Percentiles rank a stretch among this genome's conserved stretches.
Evolutionary conservation across 2,113 vertebrate species (phyloP).

Genomic region (Erinaceus europaeus): DNA sequence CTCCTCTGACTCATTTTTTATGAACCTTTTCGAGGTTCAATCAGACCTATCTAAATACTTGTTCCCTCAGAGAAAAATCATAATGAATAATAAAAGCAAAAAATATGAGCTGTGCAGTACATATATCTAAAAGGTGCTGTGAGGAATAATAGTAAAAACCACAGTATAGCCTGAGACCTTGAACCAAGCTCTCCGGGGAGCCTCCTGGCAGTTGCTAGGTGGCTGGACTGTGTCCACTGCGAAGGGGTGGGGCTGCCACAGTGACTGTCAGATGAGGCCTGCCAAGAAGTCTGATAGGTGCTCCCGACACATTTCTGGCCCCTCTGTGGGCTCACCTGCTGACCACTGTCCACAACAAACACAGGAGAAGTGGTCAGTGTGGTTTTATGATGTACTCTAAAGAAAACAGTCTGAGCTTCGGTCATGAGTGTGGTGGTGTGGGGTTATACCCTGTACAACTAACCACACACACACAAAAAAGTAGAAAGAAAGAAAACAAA

Average conservation of each 20-base stretch:
- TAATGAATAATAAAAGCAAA: constrained; percentile 21
- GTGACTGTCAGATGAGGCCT: too few relatives aligned
- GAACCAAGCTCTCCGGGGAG: background rate
- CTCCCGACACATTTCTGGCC: too few relatives aligned
- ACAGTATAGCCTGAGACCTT: rapidly evolving
- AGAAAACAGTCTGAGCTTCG: too few relatives aligned
- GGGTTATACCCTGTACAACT: too few relatives aligned
- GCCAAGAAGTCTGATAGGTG: too few relatives aligned
- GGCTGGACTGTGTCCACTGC: rapidly evolving
- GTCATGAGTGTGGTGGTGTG: too few relatives aligned
- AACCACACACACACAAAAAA: too few relatives aligned
- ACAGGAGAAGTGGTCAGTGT: background rate
- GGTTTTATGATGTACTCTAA: background rate
- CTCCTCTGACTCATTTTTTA: constrained; percentile 80
- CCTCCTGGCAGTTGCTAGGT: background rate
- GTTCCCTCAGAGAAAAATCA: constrained; percentile 41
- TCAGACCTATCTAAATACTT: constrained; percentile 82
- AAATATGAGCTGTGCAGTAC: background rate
- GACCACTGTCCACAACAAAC: background rate
- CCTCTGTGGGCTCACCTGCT: background rate
- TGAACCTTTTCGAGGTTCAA: constrained; percentile 83
- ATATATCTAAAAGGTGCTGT: background rate
- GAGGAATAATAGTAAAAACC: background rate
- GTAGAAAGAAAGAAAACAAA: too few relatives aligned
- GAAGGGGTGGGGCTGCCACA: too few relatives aligned